A percentile compares a stretch with the other conserved stretches of the same genome.
These are phyloP conservation scores for Capricornis sumatraensis DNA, from an alignment of 2,113 vertebrate genomes.

Conservation along the genomic window DNA sequence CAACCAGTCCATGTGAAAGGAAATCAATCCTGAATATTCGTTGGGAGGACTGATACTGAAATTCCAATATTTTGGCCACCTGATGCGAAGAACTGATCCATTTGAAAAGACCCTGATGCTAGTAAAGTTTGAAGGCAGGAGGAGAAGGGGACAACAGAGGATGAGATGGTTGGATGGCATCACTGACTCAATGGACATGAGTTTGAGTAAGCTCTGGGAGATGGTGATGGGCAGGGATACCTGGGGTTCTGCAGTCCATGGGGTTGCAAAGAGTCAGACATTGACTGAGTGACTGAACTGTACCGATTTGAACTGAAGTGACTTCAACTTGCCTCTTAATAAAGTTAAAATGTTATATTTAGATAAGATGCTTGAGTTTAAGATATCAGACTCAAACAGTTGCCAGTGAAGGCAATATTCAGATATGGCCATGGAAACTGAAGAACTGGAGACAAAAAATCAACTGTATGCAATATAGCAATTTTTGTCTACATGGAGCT, in stretches of 20 bases:
- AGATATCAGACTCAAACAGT: background rate
- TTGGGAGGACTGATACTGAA: background rate
- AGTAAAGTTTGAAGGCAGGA: background rate
- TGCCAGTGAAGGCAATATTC: background rate
- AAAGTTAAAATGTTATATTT: background rate
- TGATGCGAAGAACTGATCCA: background rate
- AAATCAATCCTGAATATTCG: accelerated
- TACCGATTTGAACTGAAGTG: background rate
- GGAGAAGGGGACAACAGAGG: background rate
- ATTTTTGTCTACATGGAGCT: background rate
- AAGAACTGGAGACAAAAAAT: background rate
- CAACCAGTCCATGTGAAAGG: background rate
- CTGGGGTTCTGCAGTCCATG: background rate
- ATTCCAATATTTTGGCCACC: background rate
- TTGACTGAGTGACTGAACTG: background rate
- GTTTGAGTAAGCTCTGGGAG: background rate
- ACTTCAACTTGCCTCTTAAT: background rate
- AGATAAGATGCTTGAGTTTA: background rate
- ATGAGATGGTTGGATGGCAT: background rate
- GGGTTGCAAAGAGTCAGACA: background rate
- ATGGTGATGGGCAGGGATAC: background rate
- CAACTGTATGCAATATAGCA: background rate
- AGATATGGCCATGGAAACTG: background rate
- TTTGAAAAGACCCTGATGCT: background rate
- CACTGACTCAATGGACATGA: background rate